Evolutionary conservation across 2,888 invertebrate species (phyloP), one percentile per base, ranked within the genome.

Genomic region (Drosophila neotestacea): DNA sequence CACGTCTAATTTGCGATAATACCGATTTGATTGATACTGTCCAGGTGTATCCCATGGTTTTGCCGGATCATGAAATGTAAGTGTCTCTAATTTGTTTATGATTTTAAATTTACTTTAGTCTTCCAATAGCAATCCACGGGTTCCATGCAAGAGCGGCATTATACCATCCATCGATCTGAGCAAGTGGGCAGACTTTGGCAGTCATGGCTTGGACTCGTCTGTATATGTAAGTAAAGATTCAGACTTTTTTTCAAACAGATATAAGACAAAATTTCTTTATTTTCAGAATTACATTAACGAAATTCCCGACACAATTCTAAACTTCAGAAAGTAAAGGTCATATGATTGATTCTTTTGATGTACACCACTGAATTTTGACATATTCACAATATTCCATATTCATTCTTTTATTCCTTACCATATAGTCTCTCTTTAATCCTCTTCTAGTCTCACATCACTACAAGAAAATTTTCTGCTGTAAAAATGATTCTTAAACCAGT

Each of bases 61-160:
- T 97, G 86, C 97, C 98, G 4, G 97, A 98, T 93, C 97, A 97
- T 91, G 97, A 97, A 94, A 95, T 97, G 98, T 98, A 94, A 95
- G 96, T 94, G 41, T 6, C 2, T 5, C 11, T 11, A 0, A 10
- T n/a, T 4, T 1, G 2, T 2, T 0, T 2, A 7, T 11, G 6
- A 56, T 27, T 32, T 2, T 5, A 6, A 9, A 9, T 7, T 59
- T 27, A 46, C 0, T 36, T 22, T 1, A 2, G 2, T 10, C 6
- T 7, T 27, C 13, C 7, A 93, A 93, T 92, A 98, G 98, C 84
- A 98, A 98, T 93, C 98, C 98, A n/a, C 94, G 98, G 85, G 97
- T 98, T 75, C 97, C 98, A 7, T 98, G 98, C 93, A 95, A 96
- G 92, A 97, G 97, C 88, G 97, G 97, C 75, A 94, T 98, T 54